These are phyloP conservation scores for Vespertilio murinus DNA, from an alignment of 2,797 vertebrate genomes.

Conservation along the genomic window DNA sequence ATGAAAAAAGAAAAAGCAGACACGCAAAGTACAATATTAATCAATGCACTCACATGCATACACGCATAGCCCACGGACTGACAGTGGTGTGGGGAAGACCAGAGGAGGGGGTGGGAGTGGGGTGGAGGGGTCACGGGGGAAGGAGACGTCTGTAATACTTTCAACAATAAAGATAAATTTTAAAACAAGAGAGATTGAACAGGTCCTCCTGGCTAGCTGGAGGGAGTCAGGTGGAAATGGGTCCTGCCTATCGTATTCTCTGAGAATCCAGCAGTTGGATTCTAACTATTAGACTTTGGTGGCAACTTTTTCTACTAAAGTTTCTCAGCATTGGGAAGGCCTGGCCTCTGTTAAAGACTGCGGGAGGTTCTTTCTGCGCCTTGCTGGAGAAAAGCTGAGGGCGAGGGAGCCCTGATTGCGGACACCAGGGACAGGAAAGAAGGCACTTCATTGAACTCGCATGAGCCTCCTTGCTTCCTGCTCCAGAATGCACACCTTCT, in stretches of 20 bases:
- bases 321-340: background rate
- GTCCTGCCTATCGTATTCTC: background rate
- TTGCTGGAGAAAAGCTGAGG: background rate
- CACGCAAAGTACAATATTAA: background rate
- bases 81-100: too few species aligned
- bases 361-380: background rate
- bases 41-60: too few species aligned
- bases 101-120: too few species aligned
- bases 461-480: background rate
- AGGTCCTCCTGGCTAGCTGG: background rate
- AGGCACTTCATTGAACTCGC: too few species aligned
- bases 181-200: background rate
- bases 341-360: background rate
- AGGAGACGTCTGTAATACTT: too few species aligned
- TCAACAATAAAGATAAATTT: too few species aligned
- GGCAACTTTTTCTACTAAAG: background rate
- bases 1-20: background rate
- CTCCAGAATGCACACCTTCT: background rate
- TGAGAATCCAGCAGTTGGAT: background rate
- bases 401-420: fast-evolving
- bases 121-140: too few species aligned
- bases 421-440: background rate
- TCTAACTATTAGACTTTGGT: background rate
- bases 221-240: too few species aligned
- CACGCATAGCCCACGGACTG: too few species aligned